Evolutionary conservation across 1,140 invertebrate species (phyloP), one percentile per base, ranked within the genome.

Genomic region (Littorina saxatilis): DNA sequence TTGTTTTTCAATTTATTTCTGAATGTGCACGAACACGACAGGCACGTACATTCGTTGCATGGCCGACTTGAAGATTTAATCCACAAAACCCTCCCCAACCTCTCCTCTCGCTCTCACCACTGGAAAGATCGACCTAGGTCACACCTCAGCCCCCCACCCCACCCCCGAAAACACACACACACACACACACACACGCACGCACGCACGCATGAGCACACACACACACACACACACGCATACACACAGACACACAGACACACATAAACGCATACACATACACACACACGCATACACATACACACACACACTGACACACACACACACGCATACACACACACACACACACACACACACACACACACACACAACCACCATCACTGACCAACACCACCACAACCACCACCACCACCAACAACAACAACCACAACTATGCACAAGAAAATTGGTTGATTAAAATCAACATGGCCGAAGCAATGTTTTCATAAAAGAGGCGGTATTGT

Each of bases 261-360:
- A n/a, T n/a, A n/a, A n/a, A n/a, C n/a, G n/a, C n/a, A n/a, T n/a
- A n/a, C n/a, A n/a, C n/a, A n/a, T n/a, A 17, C 0, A n/a, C 11
- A 58, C 0, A 23, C 75, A 35, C 13, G 37, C 72, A 40, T 35
- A 40, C 72, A 4, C 11, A 27, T 35, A 75, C 40, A 78, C 5
- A 79, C 52, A 61, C 52, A 79, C 76, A 79, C 52, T 32, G 3
- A 61, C 0, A 20, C 55, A 61, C 76, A 35, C 39, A 50, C 40
- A 39, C 73, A 75, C 73, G 7, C 39, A 50, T 27, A 77, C 74
- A 79, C 55, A 79, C 58, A 66, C 55, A 79, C 77, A 68, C 61
- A 68, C 40, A 68, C 11, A 17, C 35, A 17, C n/a, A n/a, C 9
- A 79, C 0, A 61, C 50, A 66, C 27, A 63, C 58, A 43, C 11